Evolutionary conservation across 1,140 invertebrate species (phyloP), one percentile per base, ranked within the genome.

Genomic region (Drosophila kohkoa): DNA sequence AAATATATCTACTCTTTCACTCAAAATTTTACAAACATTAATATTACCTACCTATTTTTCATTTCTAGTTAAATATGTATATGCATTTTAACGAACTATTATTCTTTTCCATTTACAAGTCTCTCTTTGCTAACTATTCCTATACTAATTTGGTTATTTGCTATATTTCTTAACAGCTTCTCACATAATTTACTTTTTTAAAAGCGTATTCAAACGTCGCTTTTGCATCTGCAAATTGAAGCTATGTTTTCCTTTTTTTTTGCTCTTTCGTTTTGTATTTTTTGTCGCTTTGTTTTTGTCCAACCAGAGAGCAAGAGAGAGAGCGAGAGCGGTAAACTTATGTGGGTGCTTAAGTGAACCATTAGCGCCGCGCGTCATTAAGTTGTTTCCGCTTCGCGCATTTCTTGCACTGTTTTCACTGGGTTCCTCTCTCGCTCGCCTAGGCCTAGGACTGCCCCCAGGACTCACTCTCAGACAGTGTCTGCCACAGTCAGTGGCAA

Each of bases 341-440:
- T 89, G 85, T 89, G 85, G 85, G 86, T 89, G 85, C 81, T 89
- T 89, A 89, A 89, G 85, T 89, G 85, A 89, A 89, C 85, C 86
- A 89, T 89, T 89, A 89, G 85, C 85, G 85, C 85, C 85, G 85
- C 81, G 85, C 85, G 85, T 89, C 85, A 89, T 89, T 89, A 89
- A 89, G 86, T 89, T 89, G 85, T 89, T 89, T 89, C 85, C 85
- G 85, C 85, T 89, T 89, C 81, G 86, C 81, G 78, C 78, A 90
- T 80, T 89, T 81, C 83, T 85, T 79, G 66, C 51, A 78, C 85
- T 88, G 85, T 85, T 89, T 67, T 20, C 51, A 55, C n/a, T n/a
- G 38, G 41, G 5, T 32, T 7, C 5, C 30, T 6, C 30, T 8
- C 0, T 6, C 30, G 7, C 6, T 32, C 35, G 5, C 28, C 20